A percentile compares a stretch with the other conserved stretches of the same genome.
Conservation (phyloP, 2,113 vertebrate genomes). For the Cryptoleucopteryx plumbea region DNA sequence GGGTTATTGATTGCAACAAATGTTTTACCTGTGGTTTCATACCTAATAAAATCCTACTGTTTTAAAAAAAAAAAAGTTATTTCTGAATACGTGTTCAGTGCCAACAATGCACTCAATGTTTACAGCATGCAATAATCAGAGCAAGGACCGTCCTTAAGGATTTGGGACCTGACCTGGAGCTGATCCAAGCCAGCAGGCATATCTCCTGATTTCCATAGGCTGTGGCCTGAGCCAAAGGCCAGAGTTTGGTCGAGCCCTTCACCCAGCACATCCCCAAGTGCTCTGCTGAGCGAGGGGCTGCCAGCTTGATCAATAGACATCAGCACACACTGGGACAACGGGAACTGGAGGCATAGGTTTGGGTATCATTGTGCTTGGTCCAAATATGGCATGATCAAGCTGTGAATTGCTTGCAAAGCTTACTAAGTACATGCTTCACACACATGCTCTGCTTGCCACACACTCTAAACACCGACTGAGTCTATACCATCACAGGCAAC, state of each 20-base stretch:
- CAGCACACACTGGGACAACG: not conserved
- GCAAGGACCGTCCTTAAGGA: not conserved
- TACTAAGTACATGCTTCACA: not conserved
- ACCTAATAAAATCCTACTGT: not conserved
- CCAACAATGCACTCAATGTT: not conserved
- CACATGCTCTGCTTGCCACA: not conserved
- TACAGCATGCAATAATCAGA: not conserved
- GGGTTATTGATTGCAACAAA: not conserved
- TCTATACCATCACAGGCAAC: not conserved
- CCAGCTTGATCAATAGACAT: not conserved
- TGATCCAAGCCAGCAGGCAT: not conserved
- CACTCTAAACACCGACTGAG: rapidly evolving
- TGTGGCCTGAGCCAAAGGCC: not conserved
- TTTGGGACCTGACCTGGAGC: not conserved
- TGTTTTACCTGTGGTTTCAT: not conserved
- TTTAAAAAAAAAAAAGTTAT: not conserved
- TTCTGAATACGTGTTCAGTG: not conserved
- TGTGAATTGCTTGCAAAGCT: not conserved
- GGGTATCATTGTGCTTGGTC: not conserved
- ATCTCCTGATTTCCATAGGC: rapidly evolving
- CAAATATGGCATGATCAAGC: rapidly evolving
- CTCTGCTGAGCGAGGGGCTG: not conserved
- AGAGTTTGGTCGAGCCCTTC: not conserved
- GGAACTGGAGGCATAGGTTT: not conserved
- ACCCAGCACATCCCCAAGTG: not conserved